These are phyloP conservation scores for Mizuhopecten yessoensis DNA, from an alignment of 1,140 invertebrate species.

Conservation along the genomic window DNA sequence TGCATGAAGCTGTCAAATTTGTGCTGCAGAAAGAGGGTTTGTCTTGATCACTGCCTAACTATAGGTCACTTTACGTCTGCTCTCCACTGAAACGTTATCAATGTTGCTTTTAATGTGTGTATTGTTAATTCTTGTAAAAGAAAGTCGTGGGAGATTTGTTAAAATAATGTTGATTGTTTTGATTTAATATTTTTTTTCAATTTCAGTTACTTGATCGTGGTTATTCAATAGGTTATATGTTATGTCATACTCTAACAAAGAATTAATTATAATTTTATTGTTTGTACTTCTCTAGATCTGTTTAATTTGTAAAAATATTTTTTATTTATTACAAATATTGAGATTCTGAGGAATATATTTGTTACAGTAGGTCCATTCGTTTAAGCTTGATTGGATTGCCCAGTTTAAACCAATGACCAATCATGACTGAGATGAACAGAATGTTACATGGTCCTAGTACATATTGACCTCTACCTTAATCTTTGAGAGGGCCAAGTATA, in stretches of 20 bases:
- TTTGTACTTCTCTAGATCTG: too few species aligned
- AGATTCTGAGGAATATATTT: too few species aligned
- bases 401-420: too few species aligned
- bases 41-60: background rate
- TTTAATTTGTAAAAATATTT: too few species aligned
- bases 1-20: slow-evolving; percentile 85
- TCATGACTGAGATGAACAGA: too few species aligned
- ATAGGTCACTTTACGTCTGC: background rate
- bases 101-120: slow-evolving; percentile 44
- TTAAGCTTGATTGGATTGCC: too few species aligned
- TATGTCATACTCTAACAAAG: background rate
- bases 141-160: background rate
- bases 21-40: slow-evolving; percentile 84
- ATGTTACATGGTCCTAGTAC: too few species aligned
- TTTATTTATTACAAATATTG: too few species aligned
- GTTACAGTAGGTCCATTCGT: too few species aligned
- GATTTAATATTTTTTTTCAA: background rate
- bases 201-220: background rate
- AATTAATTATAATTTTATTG: background rate
- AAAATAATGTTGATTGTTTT: background rate
- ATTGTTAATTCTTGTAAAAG: background rate
- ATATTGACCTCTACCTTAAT: too few species aligned
- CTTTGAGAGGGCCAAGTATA: too few species aligned
- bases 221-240: background rate
- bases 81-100: background rate